Conservation (phyloP, 2,888 invertebrate species). For the Drosophila recens region DNA sequence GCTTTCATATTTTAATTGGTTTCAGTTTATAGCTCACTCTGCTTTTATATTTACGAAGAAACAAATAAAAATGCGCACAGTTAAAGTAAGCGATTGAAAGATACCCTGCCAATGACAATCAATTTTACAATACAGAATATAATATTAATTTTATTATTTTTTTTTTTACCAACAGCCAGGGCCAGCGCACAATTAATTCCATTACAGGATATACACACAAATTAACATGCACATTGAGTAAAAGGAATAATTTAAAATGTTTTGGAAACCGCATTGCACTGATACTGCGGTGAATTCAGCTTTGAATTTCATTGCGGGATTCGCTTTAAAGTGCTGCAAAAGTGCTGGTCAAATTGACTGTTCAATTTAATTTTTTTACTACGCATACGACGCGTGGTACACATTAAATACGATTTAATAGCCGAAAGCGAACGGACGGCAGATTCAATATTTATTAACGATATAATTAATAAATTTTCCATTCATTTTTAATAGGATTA, state of each 20-base stretch:
- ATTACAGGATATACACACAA: conserved; percentile 5
- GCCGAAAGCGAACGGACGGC: conserved; percentile 30
- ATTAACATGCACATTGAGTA: conserved; percentile 9
- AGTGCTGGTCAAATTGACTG: conserved; percentile 53
- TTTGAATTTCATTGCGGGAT: conserved; percentile 42
- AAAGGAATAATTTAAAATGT: conserved; percentile 41
- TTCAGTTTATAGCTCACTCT: conserved; percentile 29
- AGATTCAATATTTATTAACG: conserved; percentile 71
- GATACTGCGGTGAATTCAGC: conserved; percentile 8
- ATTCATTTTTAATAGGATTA: conserved; percentile 62
- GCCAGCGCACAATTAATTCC: neutral
- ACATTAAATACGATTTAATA: conserved; percentile 65
- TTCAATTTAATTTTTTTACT: conserved; percentile 44
- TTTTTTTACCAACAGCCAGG: neutral
- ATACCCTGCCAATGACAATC: conserved; percentile 4
- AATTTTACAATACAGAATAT: neutral
- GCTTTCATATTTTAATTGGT: conserved; percentile 58
- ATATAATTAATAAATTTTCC: conserved; percentile 70
- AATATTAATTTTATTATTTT: neutral
- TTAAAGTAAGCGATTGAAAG: neutral
- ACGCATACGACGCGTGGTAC: conserved; percentile 46
- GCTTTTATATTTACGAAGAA: conserved; percentile 11
- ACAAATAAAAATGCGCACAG: conserved; percentile 16
- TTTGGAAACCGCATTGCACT: conserved; percentile 44
- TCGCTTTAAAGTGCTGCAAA: conserved; percentile 37